Conservation (phyloP, 2,797 vertebrate species). For the Channallabes apus region DNA sequence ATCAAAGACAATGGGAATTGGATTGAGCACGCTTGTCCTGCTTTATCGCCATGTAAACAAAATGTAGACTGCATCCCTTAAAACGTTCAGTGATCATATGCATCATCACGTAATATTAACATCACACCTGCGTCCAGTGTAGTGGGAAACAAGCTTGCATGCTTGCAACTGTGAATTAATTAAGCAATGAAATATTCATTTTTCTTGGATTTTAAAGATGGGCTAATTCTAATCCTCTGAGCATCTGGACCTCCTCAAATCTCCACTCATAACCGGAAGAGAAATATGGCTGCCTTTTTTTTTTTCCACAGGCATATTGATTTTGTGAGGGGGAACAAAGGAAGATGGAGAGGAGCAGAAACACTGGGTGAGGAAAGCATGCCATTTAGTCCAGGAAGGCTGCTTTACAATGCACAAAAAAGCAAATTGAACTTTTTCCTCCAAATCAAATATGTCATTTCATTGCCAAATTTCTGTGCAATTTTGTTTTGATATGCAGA, state of each 20-base stretch:
- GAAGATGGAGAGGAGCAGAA: slow-evolving; percentile 52
- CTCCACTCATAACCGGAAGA: slow-evolving; percentile 68
- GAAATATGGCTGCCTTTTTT: slow-evolving; percentile 73
- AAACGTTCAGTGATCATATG: background rate
- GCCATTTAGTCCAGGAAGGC: slow-evolving; percentile 46
- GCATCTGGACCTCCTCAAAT: slow-evolving; percentile 63
- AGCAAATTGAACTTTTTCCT: slow-evolving; percentile 12
- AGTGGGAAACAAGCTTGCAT: slow-evolving; percentile 10
- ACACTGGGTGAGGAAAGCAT: slow-evolving; percentile 51
- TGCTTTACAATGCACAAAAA: slow-evolving; percentile 23
- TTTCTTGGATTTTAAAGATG: slow-evolving; percentile 24
- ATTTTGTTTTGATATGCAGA: slow-evolving; percentile 7
- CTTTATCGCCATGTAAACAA: slow-evolving; percentile 16
- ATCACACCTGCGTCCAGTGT: background rate
- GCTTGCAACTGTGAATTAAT: background rate
- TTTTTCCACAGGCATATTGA: slow-evolving; percentile 67
- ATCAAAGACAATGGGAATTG: slow-evolving; percentile 30
- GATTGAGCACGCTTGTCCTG: slow-evolving; percentile 26
- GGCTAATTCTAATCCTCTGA: slow-evolving; percentile 31
- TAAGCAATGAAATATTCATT: slow-evolving; percentile 4
- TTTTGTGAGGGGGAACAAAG: slow-evolving; percentile 66
- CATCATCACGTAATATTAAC: slow-evolving; percentile 10
- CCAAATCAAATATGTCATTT: background rate
- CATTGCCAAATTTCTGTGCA: background rate
- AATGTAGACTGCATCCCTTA: slow-evolving; percentile 1